Conservation (phyloP, 2,888 invertebrate genomes). For the Agrotis segetum region DNA sequence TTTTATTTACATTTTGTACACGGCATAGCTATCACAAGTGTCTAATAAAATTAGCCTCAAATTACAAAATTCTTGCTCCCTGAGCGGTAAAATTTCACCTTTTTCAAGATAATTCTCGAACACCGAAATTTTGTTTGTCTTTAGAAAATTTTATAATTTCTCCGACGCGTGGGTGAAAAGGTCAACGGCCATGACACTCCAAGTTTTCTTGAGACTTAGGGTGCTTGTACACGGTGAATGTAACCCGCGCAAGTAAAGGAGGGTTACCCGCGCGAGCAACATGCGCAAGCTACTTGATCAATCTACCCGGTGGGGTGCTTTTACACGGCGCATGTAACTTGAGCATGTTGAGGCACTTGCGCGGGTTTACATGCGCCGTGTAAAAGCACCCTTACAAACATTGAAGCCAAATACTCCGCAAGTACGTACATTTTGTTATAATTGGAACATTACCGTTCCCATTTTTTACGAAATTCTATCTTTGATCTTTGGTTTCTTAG, state of each 20-base stretch:
- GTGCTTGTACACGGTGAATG: too few species aligned
- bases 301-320: too few species aligned
- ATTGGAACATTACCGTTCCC: conserved; percentile 19
- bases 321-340: too few species aligned
- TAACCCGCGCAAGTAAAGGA: too few species aligned
- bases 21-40: background rate
- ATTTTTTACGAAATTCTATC: background rate
- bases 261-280: too few species aligned
- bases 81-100: background rate
- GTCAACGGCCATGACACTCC: background rate
- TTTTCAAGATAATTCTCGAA: background rate
- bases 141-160: conserved; percentile 27
- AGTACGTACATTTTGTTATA: conserved; percentile 15
- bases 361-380: too few species aligned
- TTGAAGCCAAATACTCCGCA: conserved; percentile 27
- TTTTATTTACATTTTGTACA: background rate
- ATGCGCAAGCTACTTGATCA: too few species aligned
- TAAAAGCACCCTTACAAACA: too few species aligned
- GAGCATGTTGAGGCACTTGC: too few species aligned
- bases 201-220: background rate
- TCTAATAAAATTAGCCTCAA: conserved; percentile 17
- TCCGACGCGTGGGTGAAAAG: conserved; percentile 11
- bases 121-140: conserved; percentile 21
- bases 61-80: conserved; percentile 1
- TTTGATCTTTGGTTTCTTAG: background rate